Base-by-base conservation (phyloP, 2,113 vertebrate genomes). In the Myocastor coypus region DNA sequence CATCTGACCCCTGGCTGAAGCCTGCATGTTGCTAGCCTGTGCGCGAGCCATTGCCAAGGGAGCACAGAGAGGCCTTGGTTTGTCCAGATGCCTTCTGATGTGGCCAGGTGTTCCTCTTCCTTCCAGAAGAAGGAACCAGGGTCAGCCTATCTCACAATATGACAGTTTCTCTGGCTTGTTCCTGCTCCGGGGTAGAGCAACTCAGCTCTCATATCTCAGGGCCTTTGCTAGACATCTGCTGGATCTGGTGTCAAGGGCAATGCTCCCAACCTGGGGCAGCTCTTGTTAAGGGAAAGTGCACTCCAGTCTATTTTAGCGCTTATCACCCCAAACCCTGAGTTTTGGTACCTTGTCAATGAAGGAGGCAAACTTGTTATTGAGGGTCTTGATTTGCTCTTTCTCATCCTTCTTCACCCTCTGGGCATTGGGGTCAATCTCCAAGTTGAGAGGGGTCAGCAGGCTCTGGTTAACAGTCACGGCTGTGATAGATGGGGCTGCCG, bases 331-430 rank as follows among this genome's bases (percentile, higher is more conserved):
- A 52, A 64, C 37, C 81, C 73, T 57, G 40, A 83, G 37, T 30
- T 42, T 87, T 20, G 63, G 64, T 97, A 98, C 98, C 98, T 98
- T 98, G 91, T 98, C 97, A 10, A 98, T 98, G 97, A 98, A 98
- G 84, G 94, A 93, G n/a, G 98, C 98, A 91, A 98, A 98, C 42
- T 98, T 98, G 97, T 98, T 98, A 94, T 98, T 98, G 59, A 98
- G 98, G 28, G 61, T 90, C 96, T 98, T 97, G 91, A 98, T 98
- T 82, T 98, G 97, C 5, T 98, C 98, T 86, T 98, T 98, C 94
- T 98, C 98, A 63, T 98, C 97, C 30, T 59, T 96, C 83, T 98
- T 98, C 92, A 98, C 97, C 34, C 90, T 95, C 87, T 98, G 98
- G 16, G 97, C 98, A 42, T 98, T 97, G 69, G 97, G 97, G 85